A percentile compares a stretch with the other conserved stretches of the same genome.
Evolutionary conservation across 2,888 invertebrate genomes (phyloP).

Genomic region (Apoda limacodes): DNA sequence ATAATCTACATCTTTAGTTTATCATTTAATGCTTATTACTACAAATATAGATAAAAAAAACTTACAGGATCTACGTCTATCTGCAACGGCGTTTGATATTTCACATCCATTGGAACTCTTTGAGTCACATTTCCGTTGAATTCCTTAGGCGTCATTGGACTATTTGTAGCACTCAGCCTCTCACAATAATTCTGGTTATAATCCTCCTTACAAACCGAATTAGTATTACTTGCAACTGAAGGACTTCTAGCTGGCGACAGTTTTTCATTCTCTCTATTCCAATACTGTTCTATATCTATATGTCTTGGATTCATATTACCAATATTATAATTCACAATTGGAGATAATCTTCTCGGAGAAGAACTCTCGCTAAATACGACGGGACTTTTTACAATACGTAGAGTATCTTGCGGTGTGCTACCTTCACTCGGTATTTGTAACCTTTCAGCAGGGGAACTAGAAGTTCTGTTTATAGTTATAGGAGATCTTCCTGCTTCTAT

Average conservation of each 20-base stretch:
- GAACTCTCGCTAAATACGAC: conserved; percentile 56
- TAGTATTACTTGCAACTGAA: conserved; percentile 39
- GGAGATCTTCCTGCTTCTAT: conserved; percentile 34
- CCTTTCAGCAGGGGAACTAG: conserved; percentile 36
- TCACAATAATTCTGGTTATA: conserved; percentile 58
- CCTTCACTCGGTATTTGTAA: conserved; percentile 27
- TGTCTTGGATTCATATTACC: conserved; percentile 67
- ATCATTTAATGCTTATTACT: conserved; percentile 23
- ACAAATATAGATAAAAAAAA: conserved; percentile 27
- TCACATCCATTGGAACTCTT: conserved; percentile 35
- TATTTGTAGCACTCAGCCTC: conserved; percentile 41
- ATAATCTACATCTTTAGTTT: too few relatives aligned
- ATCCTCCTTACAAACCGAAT: conserved; percentile 47
- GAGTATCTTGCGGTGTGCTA: conserved; percentile 44
- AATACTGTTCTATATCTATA: conserved; percentile 53
- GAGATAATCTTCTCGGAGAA: conserved; percentile 53
- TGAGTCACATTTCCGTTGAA: conserved; percentile 50
- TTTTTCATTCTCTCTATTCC: conserved; percentile 47
- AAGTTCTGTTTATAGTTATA: conserved; percentile 38
- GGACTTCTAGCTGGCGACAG: conserved; percentile 43
- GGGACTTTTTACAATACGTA: conserved; percentile 45
- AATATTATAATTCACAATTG: conserved; percentile 59
- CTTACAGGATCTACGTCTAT: conserved; percentile 80
- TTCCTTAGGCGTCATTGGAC: conserved; percentile 45
- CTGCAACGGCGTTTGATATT: conserved; percentile 66